These are phyloP conservation scores for Drosophila teissieri DNA, from an alignment of 1,140 invertebrate species.

Conservation along the genomic window DNA sequence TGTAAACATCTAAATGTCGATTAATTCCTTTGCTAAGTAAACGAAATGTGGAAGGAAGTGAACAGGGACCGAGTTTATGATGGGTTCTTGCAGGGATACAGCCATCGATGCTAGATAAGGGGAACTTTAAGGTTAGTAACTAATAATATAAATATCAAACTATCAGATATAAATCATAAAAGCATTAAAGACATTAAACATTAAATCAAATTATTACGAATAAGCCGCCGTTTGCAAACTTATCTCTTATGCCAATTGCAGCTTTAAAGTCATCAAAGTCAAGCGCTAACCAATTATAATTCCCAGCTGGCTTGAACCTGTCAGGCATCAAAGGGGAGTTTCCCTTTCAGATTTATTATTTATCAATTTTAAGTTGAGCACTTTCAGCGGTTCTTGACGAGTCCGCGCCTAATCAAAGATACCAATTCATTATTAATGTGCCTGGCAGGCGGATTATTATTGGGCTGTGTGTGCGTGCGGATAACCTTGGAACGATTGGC, in stretches of 20 bases:
- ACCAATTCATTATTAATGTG: conserved; percentile 59
- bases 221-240: neutral
- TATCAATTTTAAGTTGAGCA: conserved; percentile 43
- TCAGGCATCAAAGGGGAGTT: conserved; percentile 39
- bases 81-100: neutral
- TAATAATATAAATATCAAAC: too few relatives aligned
- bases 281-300: conserved; percentile 35
- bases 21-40: conserved; percentile 40
- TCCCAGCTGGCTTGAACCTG: conserved; percentile 29
- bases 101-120: too few relatives aligned
- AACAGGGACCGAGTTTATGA: neutral
- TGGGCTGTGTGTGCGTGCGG: conserved; percentile 1
- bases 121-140: too few relatives aligned
- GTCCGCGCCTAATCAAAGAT: conserved; percentile 56
- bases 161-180: too few relatives aligned
- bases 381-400: conserved; percentile 24
- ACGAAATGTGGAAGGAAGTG: conserved; percentile 23
- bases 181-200: too few relatives aligned
- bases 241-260: neutral
- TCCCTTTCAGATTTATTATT: conserved; percentile 57
- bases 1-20: conserved; percentile 31
- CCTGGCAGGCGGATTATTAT: conserved; percentile 9
- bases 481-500: conserved; percentile 56
- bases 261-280: conserved; percentile 19
- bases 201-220: too few relatives aligned